Evolutionary conservation across 2,113 vertebrate species (phyloP).

Genomic region (Channa argus): DNA sequence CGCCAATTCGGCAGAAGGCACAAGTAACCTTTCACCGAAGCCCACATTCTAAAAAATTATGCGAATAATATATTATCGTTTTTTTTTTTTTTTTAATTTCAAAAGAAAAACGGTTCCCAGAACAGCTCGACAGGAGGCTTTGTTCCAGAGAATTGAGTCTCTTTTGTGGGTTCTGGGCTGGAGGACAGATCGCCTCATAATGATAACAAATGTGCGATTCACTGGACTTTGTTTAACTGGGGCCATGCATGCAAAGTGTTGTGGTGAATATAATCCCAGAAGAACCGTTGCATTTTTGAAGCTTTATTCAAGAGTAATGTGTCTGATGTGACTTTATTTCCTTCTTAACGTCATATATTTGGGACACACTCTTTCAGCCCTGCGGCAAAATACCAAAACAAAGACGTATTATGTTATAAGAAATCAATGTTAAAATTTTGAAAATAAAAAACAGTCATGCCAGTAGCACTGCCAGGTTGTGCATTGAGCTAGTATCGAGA

Average conservation of each 20-base stretch:
- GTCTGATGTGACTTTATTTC: not conserved
- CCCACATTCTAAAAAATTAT: not conserved
- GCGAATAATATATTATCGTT: not conserved
- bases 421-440: too few species aligned
- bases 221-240: not conserved
- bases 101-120: not conserved
- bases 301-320: not conserved
- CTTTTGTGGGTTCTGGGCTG: not conserved
- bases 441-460: too few species aligned
- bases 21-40: not conserved
- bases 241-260: slow-evolving; percentile 42
- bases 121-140: not conserved
- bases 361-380: not conserved
- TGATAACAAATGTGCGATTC: slow-evolving; percentile 36
- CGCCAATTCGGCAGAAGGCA: not conserved
- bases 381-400: not conserved
- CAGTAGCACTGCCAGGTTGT: too few species aligned
- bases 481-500: too few species aligned
- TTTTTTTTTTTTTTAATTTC: not conserved
- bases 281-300: slow-evolving; percentile 24
- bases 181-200: not conserved
- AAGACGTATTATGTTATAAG: too few species aligned
- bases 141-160: not conserved
- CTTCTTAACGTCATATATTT: too few species aligned
- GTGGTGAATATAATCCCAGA: not conserved